Evolutionary conservation across 2,888 invertebrate species (phyloP), one percentile per base, ranked within the genome.

Genomic region (Eupithecia exiguata): DNA sequence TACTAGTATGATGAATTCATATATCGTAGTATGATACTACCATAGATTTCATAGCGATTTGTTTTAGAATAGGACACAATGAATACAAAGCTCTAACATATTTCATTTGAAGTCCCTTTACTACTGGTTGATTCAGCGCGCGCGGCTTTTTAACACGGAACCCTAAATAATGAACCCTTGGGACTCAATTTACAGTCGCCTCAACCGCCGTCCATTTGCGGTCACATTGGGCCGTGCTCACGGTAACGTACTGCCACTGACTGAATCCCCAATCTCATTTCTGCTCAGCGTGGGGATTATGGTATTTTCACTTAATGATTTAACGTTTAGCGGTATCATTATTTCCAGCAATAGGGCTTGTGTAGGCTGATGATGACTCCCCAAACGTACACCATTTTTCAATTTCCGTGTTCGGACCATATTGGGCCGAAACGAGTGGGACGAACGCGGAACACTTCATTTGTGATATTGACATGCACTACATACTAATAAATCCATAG

Each of bases 91-190:
- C 53, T 53, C 5, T 2, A 21, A 12, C 53, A 53, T 0, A 53
- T 53, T 21, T 53, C 10, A 53, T 53, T 21, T 12, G 12, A 53
- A n/a, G 63, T 63, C 63, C 38, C 18, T 6, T 65, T 38, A 4
- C 18, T 63, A 62, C 35, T 62, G 63, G 36, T 36, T 36, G 38
- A 36, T 18, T 65, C 63, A 14, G n/a, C 58, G 10, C 63, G n/a
- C 58, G 10, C 63, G 66, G 21, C 66, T 36, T 68, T 49, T 53
- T 18, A 68, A 58, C 53, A n/a, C 66, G 40, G 40, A 40, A 38
- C 70, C 46, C 65, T 25, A 73, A 76, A 73, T 72, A 73, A 76
- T 73, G 40, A 76, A 73, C 73, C 72, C 70, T 71, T 46, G 58
- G 25, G 65, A 16, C 62, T 62, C 63, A 69, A 74, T 72, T 75